Evolutionary conservation across 2,888 invertebrate species (phyloP).

Genomic region (Anticlea derivata): DNA sequence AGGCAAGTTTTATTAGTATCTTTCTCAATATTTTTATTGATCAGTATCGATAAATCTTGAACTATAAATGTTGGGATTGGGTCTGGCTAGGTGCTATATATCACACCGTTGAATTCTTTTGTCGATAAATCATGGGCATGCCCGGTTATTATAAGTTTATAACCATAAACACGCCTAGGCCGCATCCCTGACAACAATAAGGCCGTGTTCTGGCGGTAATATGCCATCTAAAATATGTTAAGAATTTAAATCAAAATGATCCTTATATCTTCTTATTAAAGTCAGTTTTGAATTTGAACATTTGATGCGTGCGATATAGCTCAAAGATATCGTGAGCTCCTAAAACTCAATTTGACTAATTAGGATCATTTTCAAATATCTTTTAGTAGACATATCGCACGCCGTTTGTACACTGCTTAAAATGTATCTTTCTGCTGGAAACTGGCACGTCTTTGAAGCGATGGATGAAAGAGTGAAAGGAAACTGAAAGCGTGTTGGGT

Average conservation of each 20-base stretch:
- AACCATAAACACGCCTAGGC: conserved; percentile 45
- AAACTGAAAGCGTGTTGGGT: conserved; percentile 45
- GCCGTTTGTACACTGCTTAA: no score
- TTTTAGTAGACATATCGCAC: no score
- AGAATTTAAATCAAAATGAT: no score
- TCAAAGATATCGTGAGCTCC: no score
- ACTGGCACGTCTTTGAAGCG: conserved; percentile 23
- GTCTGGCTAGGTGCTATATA: conserved; percentile 57
- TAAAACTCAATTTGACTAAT: no score
- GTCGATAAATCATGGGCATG: conserved; percentile 65
- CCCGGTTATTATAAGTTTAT: conserved; percentile 55
- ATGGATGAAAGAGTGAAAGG: conserved; percentile 32
- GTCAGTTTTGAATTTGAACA: no score
- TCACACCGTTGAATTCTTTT: conserved; percentile 55
- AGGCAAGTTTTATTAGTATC: conserved; percentile 55
- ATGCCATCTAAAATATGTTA: no score
- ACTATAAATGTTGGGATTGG: conserved; percentile 54
- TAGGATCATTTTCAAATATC: no score
- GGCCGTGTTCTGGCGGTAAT: no score
- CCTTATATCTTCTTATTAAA: no score
- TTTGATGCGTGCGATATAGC: no score
- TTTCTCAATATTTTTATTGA: conserved; percentile 68
- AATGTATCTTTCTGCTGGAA: conserved; percentile 21
- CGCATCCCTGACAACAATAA: conserved; percentile 23
- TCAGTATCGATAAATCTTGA: conserved; percentile 64